Evolutionary conservation across 2,797 vertebrate species (phyloP), one percentile per base, ranked within the genome.

Genomic region (Cyprinodon diabolis): DNA sequence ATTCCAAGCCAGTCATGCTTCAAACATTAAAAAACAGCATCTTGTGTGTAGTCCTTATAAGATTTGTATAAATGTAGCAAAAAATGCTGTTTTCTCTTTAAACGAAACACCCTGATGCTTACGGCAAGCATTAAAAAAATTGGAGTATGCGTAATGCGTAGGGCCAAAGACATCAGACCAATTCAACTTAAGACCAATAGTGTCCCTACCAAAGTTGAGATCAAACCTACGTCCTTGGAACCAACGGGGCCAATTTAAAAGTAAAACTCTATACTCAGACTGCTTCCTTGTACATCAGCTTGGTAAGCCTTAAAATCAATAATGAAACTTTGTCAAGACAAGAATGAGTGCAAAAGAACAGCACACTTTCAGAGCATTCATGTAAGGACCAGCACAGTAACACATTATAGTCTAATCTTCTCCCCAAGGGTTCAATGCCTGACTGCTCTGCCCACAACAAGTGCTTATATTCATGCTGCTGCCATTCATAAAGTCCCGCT

Each of bases 301-400:
- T 67, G 19, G 0, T 8, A 43, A 9, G 30, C 45, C 10, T 23
- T 55, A 65, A 35, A 79, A 78, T 60, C n/a, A 37, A 21, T 21
- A 79, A 58, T 49, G 35, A 35, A 51, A 13, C 66, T 30, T 19
- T 68, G 23, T 68, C 45, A 35, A 52, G 23, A 35, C 15, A 11
- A 68, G 47, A 51, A 68, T 35, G 30, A 30, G 19, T 19, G 30
- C 40, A 21, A 66, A 13, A 47, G 19, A 21, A 47, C 45, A 66
- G 19, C 19, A 69, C 67, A 23, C 35, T 43, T 54, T 55, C 17
- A 55, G 49, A 56, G 17, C 21, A 56, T 60, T 76, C 60, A 49
- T n/a, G 65, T 86, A 65, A 68, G 43, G 40, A 51, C 57, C 69
- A 75, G 66, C 62, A 70, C 66, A 72, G 62, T 54, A 73, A 80